phyloP scores from a whole-genome alignment of 1,140 invertebrate species.

The Ceratitis capitata region DNA sequence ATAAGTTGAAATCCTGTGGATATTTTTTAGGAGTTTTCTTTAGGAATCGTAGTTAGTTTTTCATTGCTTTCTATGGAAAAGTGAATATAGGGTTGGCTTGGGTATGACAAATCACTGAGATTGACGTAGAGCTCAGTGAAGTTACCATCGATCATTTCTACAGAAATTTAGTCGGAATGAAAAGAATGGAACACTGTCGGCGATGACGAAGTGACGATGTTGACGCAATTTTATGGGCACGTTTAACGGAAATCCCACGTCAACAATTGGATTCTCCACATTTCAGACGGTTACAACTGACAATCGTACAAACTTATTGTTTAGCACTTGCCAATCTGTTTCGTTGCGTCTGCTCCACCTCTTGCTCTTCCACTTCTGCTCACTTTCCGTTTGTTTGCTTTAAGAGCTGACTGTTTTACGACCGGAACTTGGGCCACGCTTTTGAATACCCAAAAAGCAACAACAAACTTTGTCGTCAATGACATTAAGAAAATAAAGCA shows the following conservation, averaged over 20 bases:
- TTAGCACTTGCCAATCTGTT: conserved; percentile 37
- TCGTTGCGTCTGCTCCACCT: too few species aligned
- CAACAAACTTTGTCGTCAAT: conserved; percentile 57
- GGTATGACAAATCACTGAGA: too few species aligned
- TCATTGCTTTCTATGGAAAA: too few species aligned
- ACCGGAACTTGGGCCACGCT: conserved; percentile 35
- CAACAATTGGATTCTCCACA: neutral
- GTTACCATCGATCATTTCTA: too few species aligned
- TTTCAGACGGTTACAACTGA: too few species aligned
- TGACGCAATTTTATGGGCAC: neutral
- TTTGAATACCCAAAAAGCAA: conserved; percentile 55
- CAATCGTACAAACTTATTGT: neutral
- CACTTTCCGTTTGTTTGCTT: neutral
- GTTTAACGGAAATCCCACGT: neutral
- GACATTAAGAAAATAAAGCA: conserved; percentile 6
- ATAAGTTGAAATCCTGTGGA: too few species aligned
- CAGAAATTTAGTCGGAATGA: too few species aligned
- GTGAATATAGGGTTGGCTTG: too few species aligned
- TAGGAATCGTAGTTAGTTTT: too few species aligned
- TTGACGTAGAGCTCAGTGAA: too few species aligned
- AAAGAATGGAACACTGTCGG: neutral
- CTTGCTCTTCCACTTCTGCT: neutral
- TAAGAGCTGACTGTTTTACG: conserved; percentile 19
- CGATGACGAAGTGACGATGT: too few species aligned
- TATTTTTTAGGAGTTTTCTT: too few species aligned